phyloP scores from a whole-genome alignment of 1,140 invertebrate species.

The Rhyacophila brunnea region DNA sequence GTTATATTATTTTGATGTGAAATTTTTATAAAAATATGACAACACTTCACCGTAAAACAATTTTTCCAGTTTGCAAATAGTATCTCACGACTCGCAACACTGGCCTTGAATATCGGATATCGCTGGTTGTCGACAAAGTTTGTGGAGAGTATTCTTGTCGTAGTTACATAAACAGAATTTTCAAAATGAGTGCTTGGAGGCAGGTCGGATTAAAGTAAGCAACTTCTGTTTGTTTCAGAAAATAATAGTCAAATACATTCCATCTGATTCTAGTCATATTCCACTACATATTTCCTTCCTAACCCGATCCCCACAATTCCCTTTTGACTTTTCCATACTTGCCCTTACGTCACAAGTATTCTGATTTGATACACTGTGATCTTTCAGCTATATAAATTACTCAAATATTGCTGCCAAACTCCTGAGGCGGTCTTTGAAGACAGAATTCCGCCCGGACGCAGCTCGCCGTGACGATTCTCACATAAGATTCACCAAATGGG shows the following conservation, averaged over 20 bases:
- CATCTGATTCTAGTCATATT: not conserved
- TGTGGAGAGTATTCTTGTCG: too few relatives aligned
- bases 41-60: too few relatives aligned
- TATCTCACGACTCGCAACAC: too few relatives aligned
- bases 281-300: not conserved
- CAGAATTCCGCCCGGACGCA: conserved; percentile 69
- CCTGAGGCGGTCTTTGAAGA: conserved; percentile 77
- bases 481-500: conserved; percentile 78
- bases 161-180: too few relatives aligned
- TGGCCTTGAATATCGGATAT: too few relatives aligned
- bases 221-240: conserved; percentile 2
- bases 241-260: not conserved
- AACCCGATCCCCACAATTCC: not conserved
- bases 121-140: too few relatives aligned
- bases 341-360: not conserved
- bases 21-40: too few relatives aligned
- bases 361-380: too few relatives aligned
- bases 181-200: conserved; percentile 58
- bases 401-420: conserved; percentile 82
- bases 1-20: too few relatives aligned
- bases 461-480: conserved; percentile 68
- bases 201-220: conserved; percentile 59
- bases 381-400: conserved; percentile 86
- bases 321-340: too few relatives aligned
- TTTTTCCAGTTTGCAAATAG: too few relatives aligned